phyloP scores from a whole-genome alignment of 2,888 invertebrate species.

The Diarsia brunnea region DNA sequence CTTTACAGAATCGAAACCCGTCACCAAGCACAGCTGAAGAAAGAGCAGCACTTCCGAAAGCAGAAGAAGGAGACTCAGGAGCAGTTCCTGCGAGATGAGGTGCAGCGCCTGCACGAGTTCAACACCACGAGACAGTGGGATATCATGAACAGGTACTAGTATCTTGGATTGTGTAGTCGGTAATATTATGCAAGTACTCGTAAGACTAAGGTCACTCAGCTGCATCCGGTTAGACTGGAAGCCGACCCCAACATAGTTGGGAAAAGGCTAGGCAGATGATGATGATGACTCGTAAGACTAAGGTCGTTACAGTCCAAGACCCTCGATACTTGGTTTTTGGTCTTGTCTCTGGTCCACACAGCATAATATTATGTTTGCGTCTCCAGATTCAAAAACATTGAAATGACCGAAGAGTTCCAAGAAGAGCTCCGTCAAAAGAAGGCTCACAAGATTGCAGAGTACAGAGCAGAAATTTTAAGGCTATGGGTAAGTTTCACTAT shows the following conservation, averaged over 20 bases:
- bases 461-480: constrained; percentile 84
- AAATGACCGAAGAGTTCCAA: constrained; percentile 85
- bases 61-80: constrained; percentile 76
- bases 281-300: too few species aligned
- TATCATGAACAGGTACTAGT: constrained; percentile 87
- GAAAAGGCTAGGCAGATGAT: too few species aligned
- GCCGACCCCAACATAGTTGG: too few species aligned
- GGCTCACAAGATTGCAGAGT: constrained; percentile 82
- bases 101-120: constrained; percentile 74
- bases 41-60: constrained; percentile 71
- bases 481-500: constrained; percentile 82
- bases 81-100: constrained; percentile 79
- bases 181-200: background rate
- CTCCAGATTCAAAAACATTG: constrained; percentile 88
- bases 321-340: background rate
- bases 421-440: constrained; percentile 80
- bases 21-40: constrained; percentile 73
- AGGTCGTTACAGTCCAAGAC: too few species aligned
- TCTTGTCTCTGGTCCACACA: background rate
- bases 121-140: constrained; percentile 89
- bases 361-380: background rate
- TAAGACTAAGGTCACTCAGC: too few species aligned
- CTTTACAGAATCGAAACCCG: constrained; percentile 80
- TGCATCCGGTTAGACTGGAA: too few species aligned
- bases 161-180: background rate